These are phyloP conservation scores for Ptilodon capucinus DNA, from an alignment of 2,888 invertebrate genomes.

Conservation along the genomic window DNA sequence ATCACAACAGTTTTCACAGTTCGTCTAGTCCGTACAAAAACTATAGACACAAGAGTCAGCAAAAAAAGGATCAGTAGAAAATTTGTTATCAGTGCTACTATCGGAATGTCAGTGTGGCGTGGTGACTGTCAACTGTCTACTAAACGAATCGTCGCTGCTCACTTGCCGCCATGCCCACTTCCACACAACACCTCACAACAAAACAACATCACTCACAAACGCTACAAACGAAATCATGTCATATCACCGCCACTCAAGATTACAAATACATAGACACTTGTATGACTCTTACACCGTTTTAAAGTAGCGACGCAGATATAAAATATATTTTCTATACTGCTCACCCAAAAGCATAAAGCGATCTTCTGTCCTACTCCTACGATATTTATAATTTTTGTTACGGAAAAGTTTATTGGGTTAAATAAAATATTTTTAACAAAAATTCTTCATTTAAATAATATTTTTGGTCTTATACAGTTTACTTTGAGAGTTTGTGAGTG, in stretches of 20 bases:
- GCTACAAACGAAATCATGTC: slow-evolving; percentile 24
- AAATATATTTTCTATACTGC: slow-evolving; percentile 60
- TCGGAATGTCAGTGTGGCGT: slow-evolving; percentile 82
- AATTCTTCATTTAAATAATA: neutral
- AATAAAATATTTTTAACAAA: slow-evolving; percentile 3
- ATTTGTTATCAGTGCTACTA: slow-evolving; percentile 77
- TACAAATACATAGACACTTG: slow-evolving; percentile 14
- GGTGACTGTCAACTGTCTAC: slow-evolving; percentile 83
- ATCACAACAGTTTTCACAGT: slow-evolving; percentile 35
- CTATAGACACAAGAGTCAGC: slow-evolving; percentile 53
- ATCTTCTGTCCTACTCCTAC: slow-evolving; percentile 54
- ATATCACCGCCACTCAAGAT: slow-evolving; percentile 18
- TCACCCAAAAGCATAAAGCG: slow-evolving; percentile 37
- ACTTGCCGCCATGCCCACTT: slow-evolving; percentile 80
- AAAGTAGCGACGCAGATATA: slow-evolving; percentile 29
- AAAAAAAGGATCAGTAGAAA: slow-evolving; percentile 73
- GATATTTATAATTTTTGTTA: slow-evolving; percentile 43
- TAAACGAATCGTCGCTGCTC: slow-evolving; percentile 80
- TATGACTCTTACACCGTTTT: slow-evolving; percentile 34
- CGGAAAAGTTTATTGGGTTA: slow-evolving; percentile 24
- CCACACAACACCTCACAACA: slow-evolving; percentile 33
- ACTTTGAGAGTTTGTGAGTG: slow-evolving; percentile 6
- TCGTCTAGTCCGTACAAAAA: slow-evolving; percentile 44
- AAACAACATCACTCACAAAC: slow-evolving; percentile 35
- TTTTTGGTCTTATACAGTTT: neutral